Evolutionary conservation across 1,140 invertebrate species (phyloP).

Genomic region (Charaxes varanes): DNA sequence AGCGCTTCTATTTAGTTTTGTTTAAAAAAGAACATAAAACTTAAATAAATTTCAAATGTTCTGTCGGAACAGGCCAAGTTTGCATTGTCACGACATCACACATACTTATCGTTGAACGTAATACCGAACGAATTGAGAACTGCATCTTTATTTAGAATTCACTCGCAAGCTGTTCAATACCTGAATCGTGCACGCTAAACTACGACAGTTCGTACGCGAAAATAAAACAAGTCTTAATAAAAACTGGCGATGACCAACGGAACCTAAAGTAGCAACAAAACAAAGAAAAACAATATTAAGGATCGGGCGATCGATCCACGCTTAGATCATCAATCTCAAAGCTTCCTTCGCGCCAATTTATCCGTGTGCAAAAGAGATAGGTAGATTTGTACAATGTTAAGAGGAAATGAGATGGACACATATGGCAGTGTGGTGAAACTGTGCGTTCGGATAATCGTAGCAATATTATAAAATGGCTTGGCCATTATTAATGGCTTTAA

Average conservation of each 20-base stretch:
- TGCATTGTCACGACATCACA: too few relatives aligned
- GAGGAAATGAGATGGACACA: conserved; percentile 25
- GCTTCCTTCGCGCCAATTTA: conserved; percentile 54
- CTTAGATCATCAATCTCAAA: conserved; percentile 61
- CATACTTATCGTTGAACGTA: too few relatives aligned
- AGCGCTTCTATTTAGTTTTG: too few relatives aligned
- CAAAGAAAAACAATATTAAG: conserved; percentile 5
- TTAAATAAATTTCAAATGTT: too few relatives aligned
- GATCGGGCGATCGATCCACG: conserved; percentile 14
- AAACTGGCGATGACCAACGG: conserved; percentile 5
- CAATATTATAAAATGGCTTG: conserved; percentile 2
- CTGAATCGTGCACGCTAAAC: too few relatives aligned
- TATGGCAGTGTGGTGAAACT: conserved; percentile 27
- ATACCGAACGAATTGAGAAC: too few relatives aligned
- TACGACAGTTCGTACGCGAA: too few relatives aligned
- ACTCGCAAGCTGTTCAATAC: too few relatives aligned
- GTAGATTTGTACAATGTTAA: conserved; percentile 9
- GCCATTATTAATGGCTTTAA: too few relatives aligned
- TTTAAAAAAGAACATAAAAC: too few relatives aligned
- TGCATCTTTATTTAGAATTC: too few relatives aligned
- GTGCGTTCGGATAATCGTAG: conserved; percentile 32
- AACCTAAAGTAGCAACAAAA: conserved; percentile 4
- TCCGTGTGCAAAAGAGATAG: conserved; percentile 31
- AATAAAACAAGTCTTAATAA: conserved; percentile 4
- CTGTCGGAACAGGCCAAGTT: too few relatives aligned